These are phyloP conservation scores for Platycercus adscitus DNA, from an alignment of 2,113 vertebrate species.

Conservation along the genomic window DNA sequence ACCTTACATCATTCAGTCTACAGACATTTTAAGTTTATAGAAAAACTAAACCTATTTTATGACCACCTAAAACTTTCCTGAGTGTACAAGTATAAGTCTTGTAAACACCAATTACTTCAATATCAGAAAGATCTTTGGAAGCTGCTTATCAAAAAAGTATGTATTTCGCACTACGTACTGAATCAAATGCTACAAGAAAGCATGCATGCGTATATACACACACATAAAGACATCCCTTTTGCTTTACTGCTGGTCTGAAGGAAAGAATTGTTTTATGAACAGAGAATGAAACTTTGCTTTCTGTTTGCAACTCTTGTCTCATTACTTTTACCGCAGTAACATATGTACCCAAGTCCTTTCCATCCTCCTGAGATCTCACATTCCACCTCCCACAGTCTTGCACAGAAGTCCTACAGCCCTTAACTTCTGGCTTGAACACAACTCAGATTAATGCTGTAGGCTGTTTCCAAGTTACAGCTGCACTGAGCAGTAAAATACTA, in stretches of 20 bases:
- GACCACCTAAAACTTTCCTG: neutral
- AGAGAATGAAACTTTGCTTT: neutral
- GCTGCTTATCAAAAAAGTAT: neutral
- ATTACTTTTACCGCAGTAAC: neutral
- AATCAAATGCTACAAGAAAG: neutral
- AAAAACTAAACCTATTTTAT: neutral
- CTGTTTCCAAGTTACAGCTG: neutral
- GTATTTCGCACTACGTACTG: neutral
- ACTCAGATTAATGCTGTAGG: neutral
- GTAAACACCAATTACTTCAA: neutral
- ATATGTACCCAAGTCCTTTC: neutral
- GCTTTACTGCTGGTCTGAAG: neutral
- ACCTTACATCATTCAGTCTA: neutral
- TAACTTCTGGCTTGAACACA: neutral
- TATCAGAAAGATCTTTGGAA: neutral
- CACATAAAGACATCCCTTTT: neutral
- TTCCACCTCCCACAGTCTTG: neutral
- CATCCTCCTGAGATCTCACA: neutral
- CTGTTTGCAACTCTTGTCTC: neutral
- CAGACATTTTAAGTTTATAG: neutral
- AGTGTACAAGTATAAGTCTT: neutral
- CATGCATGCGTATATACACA: neutral
- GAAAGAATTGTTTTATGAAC: neutral
- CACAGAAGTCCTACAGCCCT: neutral
- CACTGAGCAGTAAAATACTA: neutral